A percentile compares a stretch with the other conserved stretches of the same genome.
These are phyloP conservation scores for Schizothorax lantsangensis DNA, from an alignment of 2,797 vertebrate genomes.

Conservation along the genomic window DNA sequence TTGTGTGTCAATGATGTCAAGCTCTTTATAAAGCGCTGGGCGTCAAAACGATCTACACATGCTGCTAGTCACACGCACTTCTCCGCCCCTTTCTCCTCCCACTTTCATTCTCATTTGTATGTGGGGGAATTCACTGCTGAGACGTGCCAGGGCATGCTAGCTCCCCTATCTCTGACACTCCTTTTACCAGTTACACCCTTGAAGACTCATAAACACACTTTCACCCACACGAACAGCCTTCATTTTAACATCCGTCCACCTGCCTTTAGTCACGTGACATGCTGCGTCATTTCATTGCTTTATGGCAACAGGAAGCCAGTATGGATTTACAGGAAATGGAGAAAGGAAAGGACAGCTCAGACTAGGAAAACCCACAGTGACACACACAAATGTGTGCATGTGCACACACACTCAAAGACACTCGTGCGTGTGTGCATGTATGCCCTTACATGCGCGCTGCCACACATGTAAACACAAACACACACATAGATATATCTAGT, in stretches of 20 bases:
- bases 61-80: conserved; percentile 23
- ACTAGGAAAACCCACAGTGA: conserved; percentile 39
- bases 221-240: not conserved
- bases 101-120: conserved; percentile 38
- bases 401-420: not conserved
- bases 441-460: not conserved
- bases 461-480: conserved; percentile 35
- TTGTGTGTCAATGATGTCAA: conserved; percentile 55
- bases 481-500: not conserved
- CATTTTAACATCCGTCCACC: conserved; percentile 27
- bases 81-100: conserved; percentile 7
- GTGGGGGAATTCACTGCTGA: conserved; percentile 33
- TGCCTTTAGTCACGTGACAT: not conserved
- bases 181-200: conserved; percentile 29
- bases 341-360: conserved; percentile 51
- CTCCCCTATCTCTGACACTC: conserved; percentile 18
- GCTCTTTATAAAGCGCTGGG: conserved; percentile 44
- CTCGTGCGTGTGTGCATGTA: not conserved
- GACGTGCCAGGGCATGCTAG: conserved; percentile 17
- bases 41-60: conserved; percentile 13
- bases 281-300: not conserved
- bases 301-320: conserved; percentile 46
- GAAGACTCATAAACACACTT: conserved; percentile 27
- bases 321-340: conserved; percentile 59
- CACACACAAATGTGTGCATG: not conserved